Evolutionary conservation across 2,888 invertebrate genomes (phyloP), one percentile per base, ranked within the genome.

Genomic region (Octonoba sinensis): DNA sequence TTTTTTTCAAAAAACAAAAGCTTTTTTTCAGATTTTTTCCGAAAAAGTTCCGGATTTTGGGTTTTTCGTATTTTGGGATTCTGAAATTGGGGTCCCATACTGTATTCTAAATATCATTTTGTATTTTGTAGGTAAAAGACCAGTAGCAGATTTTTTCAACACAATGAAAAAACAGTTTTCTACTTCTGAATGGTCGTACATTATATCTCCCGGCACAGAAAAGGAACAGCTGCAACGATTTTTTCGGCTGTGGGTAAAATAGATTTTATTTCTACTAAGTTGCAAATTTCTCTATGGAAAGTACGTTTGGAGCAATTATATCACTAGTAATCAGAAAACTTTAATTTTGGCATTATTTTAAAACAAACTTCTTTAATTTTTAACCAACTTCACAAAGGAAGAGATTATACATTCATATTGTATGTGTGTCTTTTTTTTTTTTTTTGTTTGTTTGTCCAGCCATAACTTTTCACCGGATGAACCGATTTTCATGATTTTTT

Each of bases 151-250:
- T 86, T 97, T 95, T 89, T 97, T 98, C 88, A 91, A 93, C 56
- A 88, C 95, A n/a, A 97, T 98, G 97, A 90, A 90, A 8, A 91
- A 92, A 84, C 94, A 95, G 88, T 96, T 97, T 88, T 93, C 96
- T 1, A 84, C 88, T 0, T 87, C 89, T 1, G 98, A 98, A 89
- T 98, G 97, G 97, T 87, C 87, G 0, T 91, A 91, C 70, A 95
- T 98, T 84, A 90, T 89, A 73, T 89, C 90, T 54, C 90, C 89
- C 82, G 87, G 88, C 15, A 89, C 88, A 65, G 86, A 94, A 85
- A 87, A 87, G 24, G 91, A 93, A n/a, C 93, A 95, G 88, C 89
- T 95, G 49, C 90, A 90, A 18, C 93, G 93, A 87, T 98, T 97
- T 89, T 96, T 93, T 88, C 91, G 97, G 83, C 91, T 94, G 87